Evolutionary conservation across 2,113 vertebrate species (phyloP).

Genomic region (Pterophyllum scalare): DNA sequence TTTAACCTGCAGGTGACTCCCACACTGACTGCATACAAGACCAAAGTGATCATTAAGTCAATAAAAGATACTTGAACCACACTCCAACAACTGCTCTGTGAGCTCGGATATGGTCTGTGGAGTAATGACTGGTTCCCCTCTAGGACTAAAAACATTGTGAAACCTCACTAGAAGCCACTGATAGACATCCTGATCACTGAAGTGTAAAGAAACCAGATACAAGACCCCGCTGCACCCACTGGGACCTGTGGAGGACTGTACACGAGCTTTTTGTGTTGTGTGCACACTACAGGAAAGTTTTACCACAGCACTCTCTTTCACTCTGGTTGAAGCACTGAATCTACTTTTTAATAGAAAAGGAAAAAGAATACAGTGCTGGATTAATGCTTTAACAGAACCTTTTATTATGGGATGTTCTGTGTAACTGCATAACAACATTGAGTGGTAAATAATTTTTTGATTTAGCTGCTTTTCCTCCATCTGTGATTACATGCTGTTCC

Average conservation of each 20-base stretch:
- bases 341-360: not conserved
- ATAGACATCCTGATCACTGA: conserved; percentile 56
- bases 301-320: conserved; percentile 27
- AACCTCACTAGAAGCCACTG: conserved; percentile 45
- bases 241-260: conserved; percentile 38
- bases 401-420: not conserved
- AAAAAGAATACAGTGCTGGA: not conserved
- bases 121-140: conserved; percentile 58
- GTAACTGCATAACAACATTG: not conserved
- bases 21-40: conserved; percentile 29
- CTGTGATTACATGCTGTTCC: not conserved
- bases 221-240: conserved; percentile 29
- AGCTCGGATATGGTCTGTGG: conserved; percentile 41
- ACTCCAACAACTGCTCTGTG: conserved; percentile 41
- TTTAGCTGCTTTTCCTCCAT: not conserved
- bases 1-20: conserved; percentile 33
- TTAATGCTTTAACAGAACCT: not conserved
- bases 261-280: conserved; percentile 37
- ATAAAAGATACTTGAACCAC: conserved; percentile 46
- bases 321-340: conserved; percentile 9
- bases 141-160: conserved; percentile 60
- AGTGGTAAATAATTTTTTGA: not conserved
- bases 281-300: conserved; percentile 17
- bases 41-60: conserved; percentile 58
- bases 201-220: conserved; percentile 61